Percentiles rank a stretch among this genome's conserved stretches.
Evolutionary conservation across 2,113 vertebrate species (phyloP).

Genomic region (Noturus placidus): DNA sequence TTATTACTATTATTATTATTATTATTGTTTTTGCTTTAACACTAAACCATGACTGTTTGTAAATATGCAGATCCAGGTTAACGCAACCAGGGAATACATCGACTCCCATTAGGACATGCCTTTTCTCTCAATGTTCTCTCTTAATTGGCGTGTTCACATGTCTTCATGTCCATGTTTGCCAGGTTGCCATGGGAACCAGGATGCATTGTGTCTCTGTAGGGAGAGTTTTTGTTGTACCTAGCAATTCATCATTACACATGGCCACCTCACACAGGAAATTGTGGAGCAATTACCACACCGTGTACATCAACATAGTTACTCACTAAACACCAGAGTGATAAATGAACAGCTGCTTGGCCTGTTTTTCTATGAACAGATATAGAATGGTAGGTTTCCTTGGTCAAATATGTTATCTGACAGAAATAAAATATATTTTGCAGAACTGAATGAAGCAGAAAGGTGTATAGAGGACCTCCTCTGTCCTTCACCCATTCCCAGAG

Average conservation of each 20-base stretch:
- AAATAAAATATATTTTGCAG: neutral
- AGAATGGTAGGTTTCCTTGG: neutral
- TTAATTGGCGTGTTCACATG: constrained; percentile 58
- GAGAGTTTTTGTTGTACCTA: constrained; percentile 41
- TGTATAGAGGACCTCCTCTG: neutral
- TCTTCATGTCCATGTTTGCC: constrained; percentile 49
- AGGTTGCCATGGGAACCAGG: constrained; percentile 35
- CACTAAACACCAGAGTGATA: neutral
- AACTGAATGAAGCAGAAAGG: neutral
- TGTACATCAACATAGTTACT: neutral
- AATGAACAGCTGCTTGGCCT: neutral
- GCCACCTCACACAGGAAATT: constrained; percentile 43
- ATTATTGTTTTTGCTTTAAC: neutral
- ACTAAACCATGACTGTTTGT: neutral
- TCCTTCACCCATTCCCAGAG: constrained; percentile 20
- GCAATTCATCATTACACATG: constrained; percentile 40
- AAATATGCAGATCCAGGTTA: neutral
- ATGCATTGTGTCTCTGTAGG: constrained; percentile 34
- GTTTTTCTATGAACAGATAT: neutral
- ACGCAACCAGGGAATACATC: constrained; percentile 13
- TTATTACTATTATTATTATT: neutral
- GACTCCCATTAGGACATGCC: constrained; percentile 22
- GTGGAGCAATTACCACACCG: constrained; percentile 23
- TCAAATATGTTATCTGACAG: neutral
- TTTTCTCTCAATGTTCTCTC: constrained; percentile 21